Base-by-base conservation (phyloP, 2,113 vertebrate species). In the Albula glossodonta region DNA sequence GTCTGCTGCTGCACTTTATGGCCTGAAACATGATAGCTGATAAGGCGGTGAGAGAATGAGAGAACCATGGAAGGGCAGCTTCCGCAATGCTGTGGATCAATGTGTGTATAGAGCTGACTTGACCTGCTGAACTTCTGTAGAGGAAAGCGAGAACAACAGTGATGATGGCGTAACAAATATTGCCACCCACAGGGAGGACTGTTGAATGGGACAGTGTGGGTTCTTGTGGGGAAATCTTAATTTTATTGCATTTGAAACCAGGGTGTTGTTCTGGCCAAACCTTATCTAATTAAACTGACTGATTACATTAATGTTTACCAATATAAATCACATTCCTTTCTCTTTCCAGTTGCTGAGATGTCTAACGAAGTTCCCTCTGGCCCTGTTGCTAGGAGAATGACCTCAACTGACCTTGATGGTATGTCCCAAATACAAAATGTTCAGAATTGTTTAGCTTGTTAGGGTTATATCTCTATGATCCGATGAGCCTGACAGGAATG, bases 341-440 rank as follows among this genome's bases (percentile, higher is more conserved):
- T 22, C 1, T 83, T 5, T 53, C 49, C 50, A 89, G 86, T 25
- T 41, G 52, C 87, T 63, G 81, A 52, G 11, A 22, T 12, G 25
- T 22, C 80, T 31, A 82, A 13, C 51, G 86, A 79, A 22, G 8
- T 51, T 60, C 19, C 60, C 4, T 6, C 10, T 9, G 25, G 50
- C 22, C 15, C 77, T 57, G 82, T 80, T 17, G 49, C 56, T 50
- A 87, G 83, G 31, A 86, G 80, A 70, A 85, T 88, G 84, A 12
- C 57, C 7, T 2, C 22, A 31, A 25, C 77, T 49, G 84, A 85
- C 25, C 50, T 6, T 19, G 48, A 78, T 56, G 88, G 86, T 90
- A 88, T 84, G 51, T 81, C 48, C 10, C 19, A 52, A 66, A 66
- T 22, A 66, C 60, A 60, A 15, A 66, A 2, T 5, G 60, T 15